These are phyloP conservation scores for Helicoverpa armigera DNA, from an alignment of 1,140 invertebrate genomes.

Conservation along the genomic window DNA sequence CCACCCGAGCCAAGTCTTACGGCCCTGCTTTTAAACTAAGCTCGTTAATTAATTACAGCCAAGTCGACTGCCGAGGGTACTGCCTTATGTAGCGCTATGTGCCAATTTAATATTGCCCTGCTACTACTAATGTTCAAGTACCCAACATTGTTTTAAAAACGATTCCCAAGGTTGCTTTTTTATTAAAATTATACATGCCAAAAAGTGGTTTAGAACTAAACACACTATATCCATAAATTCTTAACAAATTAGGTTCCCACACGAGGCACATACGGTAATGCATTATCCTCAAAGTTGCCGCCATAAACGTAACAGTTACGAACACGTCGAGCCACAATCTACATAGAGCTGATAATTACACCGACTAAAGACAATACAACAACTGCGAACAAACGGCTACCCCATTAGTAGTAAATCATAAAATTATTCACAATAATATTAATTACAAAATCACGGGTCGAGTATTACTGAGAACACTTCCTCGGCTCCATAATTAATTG, in stretches of 20 bases:
- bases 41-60: constrained; percentile 87
- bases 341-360: constrained; percentile 35
- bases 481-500: constrained; percentile 85
- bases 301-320: constrained; percentile 20
- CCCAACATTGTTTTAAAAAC: constrained; percentile 30
- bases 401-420: constrained; percentile 58
- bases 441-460: constrained; percentile 72
- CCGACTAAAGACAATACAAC: constrained; percentile 38
- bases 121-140: constrained; percentile 37
- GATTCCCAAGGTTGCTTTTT: not conserved
- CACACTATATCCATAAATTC: not conserved
- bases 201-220: not conserved
- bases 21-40: constrained; percentile 86
- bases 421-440: constrained; percentile 72
- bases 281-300: not conserved
- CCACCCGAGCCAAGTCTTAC: constrained; percentile 82
- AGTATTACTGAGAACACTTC: constrained; percentile 76
- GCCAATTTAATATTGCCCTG: constrained; percentile 78
- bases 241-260: not conserved
- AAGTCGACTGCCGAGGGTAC: constrained; percentile 82
- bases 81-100: constrained; percentile 82
- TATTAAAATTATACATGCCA: not conserved
- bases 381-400: constrained; percentile 24
- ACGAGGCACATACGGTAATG: not conserved
- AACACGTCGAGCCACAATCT: constrained; percentile 3